phyloP scores from a whole-genome alignment of 2,888 invertebrate genomes.

The Encarsia formosa region DNA sequence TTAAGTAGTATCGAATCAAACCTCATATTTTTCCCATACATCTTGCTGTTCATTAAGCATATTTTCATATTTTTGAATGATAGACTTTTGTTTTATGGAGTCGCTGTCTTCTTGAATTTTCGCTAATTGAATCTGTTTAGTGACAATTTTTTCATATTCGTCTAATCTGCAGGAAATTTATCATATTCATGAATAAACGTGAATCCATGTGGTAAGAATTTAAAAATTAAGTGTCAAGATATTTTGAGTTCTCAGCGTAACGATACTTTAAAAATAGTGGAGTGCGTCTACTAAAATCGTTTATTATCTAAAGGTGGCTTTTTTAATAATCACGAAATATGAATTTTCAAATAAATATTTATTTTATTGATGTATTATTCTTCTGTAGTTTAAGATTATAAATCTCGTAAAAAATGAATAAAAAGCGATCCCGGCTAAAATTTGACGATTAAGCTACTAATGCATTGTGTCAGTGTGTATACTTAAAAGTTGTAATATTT shows the following conservation, averaged over 20 bases:
- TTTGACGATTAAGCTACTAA: too few relatives aligned
- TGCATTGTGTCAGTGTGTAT: too few relatives aligned
- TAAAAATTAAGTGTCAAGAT: not conserved
- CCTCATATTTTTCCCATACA: constrained; percentile 21
- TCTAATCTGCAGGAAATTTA: constrained; percentile 12
- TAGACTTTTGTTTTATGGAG: constrained; percentile 8
- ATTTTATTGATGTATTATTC: too few relatives aligned
- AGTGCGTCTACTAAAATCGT: too few relatives aligned
- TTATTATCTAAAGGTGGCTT: too few relatives aligned
- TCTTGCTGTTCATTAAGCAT: constrained; percentile 15
- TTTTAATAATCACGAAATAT: too few relatives aligned
- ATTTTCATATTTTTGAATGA: constrained; percentile 17
- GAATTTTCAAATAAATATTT: too few relatives aligned
- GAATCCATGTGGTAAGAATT: not conserved
- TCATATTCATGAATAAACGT: not conserved
- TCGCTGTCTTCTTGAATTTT: constrained; percentile 19
- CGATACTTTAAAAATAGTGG: too few relatives aligned
- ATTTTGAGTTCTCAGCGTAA: not conserved
- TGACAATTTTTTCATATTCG: constrained; percentile 20
- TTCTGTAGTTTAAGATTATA: too few relatives aligned
- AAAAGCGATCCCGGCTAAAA: too few relatives aligned
- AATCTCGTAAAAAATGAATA: too few relatives aligned
- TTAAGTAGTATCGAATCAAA: not conserved
- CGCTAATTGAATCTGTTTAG: constrained; percentile 4
- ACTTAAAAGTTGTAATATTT: too few relatives aligned